Conservation (phyloP, 2,113 vertebrate species). For the Apteryx owenii region DNA sequence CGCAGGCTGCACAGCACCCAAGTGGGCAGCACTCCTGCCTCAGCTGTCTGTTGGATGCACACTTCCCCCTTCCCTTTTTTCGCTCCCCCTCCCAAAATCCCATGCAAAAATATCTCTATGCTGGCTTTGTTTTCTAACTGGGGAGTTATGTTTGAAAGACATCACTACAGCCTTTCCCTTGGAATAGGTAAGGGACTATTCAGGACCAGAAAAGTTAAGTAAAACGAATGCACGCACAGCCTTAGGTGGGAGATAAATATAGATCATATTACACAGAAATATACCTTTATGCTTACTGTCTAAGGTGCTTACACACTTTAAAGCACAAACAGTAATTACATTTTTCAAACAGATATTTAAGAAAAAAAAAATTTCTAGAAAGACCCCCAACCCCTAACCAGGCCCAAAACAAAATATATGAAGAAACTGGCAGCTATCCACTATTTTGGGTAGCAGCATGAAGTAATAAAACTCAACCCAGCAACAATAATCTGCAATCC, state of each 20-base stretch:
- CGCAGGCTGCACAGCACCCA: not conserved
- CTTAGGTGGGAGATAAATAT: not conserved
- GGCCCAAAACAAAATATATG: not conserved
- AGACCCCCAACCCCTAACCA: not conserved
- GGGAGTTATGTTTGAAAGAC: not conserved
- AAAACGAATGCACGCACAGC: not conserved
- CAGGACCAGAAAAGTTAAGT: not conserved
- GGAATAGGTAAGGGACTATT: not conserved
- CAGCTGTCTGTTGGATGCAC: not conserved
- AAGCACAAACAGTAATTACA: not conserved
- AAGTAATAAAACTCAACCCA: slow-evolving; percentile 56
- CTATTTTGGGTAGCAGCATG: not conserved
- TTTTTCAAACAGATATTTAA: not conserved
- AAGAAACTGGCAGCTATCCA: not conserved
- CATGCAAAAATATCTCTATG: rapidly evolving
- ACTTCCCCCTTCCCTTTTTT: not conserved
- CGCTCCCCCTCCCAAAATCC: not conserved
- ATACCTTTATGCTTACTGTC: not conserved
- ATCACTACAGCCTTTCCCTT: not conserved
- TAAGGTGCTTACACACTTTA: not conserved
- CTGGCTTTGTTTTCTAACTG: not conserved
- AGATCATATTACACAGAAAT: not conserved
- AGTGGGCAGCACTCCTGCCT: not conserved
- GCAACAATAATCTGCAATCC: slow-evolving; percentile 13
- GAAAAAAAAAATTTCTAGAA: not conserved